A percentile compares a stretch with the other conserved stretches of the same genome.
These are phyloP conservation scores for Gryllus longicercus DNA, from an alignment of 2,888 invertebrate species.

Conservation along the genomic window DNA sequence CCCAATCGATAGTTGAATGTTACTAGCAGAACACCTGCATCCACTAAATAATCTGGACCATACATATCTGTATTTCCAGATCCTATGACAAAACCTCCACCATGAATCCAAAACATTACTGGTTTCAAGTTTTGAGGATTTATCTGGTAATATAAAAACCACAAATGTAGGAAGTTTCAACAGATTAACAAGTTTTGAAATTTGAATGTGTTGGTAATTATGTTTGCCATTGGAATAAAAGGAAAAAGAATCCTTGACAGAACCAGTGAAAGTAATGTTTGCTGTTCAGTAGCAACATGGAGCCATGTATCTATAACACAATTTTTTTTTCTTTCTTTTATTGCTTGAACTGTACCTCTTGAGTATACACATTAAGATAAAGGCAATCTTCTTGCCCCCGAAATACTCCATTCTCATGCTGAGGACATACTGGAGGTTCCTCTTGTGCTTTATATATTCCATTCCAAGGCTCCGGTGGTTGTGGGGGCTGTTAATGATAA, in stretches of 20 bases:
- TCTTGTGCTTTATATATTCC: conserved; percentile 20
- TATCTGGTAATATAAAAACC: too few species aligned
- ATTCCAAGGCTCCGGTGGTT: conserved; percentile 21
- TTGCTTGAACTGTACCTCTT: neutral
- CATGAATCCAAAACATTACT: conserved; percentile 43
- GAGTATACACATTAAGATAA: conserved; percentile 50
- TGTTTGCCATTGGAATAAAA: too few species aligned
- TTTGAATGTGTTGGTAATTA: too few species aligned
- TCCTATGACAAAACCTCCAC: conserved; percentile 41
- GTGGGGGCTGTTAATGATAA: conserved; percentile 22
- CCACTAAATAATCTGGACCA: conserved; percentile 40
- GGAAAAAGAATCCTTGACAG: too few species aligned
- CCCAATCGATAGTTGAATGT: conserved; percentile 43
- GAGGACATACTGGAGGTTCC: conserved; percentile 23
- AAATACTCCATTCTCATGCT: neutral
- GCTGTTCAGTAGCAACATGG: too few species aligned
- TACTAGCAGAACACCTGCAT: conserved; percentile 41
- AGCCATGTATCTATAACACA: too few species aligned
- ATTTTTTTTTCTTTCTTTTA: too few species aligned
- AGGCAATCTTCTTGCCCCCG: conserved; percentile 48
- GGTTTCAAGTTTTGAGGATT: conserved; percentile 21
- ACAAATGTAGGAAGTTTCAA: too few species aligned
- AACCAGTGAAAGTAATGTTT: too few species aligned
- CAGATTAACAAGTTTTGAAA: too few species aligned
- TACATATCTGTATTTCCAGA: conserved; percentile 37